phyloP scores from a whole-genome alignment of 2,113 vertebrate species.

The Bombycilla garrulus region DNA sequence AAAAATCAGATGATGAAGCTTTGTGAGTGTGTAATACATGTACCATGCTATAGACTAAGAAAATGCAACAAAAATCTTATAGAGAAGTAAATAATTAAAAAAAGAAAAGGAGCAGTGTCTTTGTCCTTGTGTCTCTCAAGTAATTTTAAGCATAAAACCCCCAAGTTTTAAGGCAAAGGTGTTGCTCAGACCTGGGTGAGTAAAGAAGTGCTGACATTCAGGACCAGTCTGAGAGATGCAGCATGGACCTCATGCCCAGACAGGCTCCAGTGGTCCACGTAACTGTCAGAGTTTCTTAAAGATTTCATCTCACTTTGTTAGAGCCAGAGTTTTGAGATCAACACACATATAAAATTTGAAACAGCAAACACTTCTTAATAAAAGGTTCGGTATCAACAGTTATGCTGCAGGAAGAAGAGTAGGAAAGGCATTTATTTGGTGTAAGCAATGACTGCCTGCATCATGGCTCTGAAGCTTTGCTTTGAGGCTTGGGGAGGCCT shows the following conservation, averaged over 20 bases:
- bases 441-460: neutral
- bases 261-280: neutral
- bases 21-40: neutral
- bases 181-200: neutral
- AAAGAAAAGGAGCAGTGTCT: neutral
- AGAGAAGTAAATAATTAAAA: neutral
- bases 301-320: neutral
- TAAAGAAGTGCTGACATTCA: neutral
- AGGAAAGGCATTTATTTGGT: neutral
- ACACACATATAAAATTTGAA: neutral
- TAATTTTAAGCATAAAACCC: neutral
- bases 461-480: neutral
- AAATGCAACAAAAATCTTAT: neutral
- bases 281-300: neutral
- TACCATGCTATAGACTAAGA: neutral
- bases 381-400: neutral
- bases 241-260: neutral
- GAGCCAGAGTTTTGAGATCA: neutral
- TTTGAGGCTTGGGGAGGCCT: neutral
- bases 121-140: neutral
- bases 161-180: neutral
- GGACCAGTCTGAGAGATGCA: neutral
- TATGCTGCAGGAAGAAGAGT: neutral
- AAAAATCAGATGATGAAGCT: neutral
- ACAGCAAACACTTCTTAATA: neutral